phyloP scores from a whole-genome alignment of 2,888 invertebrate genomes.

The Odiellus spinosus region DNA sequence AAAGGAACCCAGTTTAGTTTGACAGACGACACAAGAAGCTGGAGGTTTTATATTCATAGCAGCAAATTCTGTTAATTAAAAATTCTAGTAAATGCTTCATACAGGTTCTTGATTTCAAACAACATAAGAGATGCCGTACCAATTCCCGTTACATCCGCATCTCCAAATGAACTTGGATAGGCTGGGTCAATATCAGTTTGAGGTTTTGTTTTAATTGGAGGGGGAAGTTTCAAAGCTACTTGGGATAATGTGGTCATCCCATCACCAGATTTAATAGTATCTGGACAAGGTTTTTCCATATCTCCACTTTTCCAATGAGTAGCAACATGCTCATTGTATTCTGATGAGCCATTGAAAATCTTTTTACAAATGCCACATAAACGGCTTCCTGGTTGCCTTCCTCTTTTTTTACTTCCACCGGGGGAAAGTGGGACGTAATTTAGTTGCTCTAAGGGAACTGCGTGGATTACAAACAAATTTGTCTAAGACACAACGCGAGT shows the following conservation, averaged over 20 bases:
- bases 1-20: constrained; percentile 7
- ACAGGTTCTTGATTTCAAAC: too few relatives aligned
- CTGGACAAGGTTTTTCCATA: too few relatives aligned
- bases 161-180: neutral
- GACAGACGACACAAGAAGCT: constrained; percentile 8
- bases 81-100: too few relatives aligned
- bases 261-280: neutral
- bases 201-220: neutral
- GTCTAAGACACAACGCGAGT: too few relatives aligned
- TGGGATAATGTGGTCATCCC: neutral
- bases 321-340: constrained; percentile 9
- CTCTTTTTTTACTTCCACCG: constrained; percentile 6
- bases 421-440: too few relatives aligned
- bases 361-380: constrained; percentile 11
- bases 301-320: constrained; percentile 4
- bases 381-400: constrained; percentile 12
- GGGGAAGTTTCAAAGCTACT: neutral
- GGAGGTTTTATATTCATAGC: constrained; percentile 3
- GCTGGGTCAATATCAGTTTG: neutral
- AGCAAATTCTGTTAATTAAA: too few relatives aligned
- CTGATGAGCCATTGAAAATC: constrained; percentile 8
- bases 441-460: too few relatives aligned
- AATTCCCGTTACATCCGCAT: too few relatives aligned
- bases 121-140: too few relatives aligned
- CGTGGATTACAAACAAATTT: too few relatives aligned